Percentiles rank a stretch among this genome's conserved stretches.
These are phyloP conservation scores for Mechanitis mazaeus DNA, from an alignment of 2,888 invertebrate genomes.

Conservation along the genomic window DNA sequence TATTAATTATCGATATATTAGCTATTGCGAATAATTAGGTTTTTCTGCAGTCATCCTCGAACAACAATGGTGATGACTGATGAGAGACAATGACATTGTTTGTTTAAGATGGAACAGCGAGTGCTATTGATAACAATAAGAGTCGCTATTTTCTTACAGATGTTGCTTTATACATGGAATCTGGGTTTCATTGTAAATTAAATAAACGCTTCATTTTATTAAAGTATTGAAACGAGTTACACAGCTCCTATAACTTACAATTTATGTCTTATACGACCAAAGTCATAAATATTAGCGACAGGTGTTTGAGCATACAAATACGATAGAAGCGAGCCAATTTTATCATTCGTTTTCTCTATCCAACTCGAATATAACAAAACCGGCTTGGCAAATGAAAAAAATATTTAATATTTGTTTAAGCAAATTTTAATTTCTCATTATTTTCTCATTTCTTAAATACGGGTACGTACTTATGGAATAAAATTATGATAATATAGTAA, in stretches of 20 bases:
- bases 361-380: constrained; percentile 53
- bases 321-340: constrained; percentile 41
- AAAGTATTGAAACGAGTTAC: constrained; percentile 36
- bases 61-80: constrained; percentile 50
- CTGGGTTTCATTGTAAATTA: constrained; percentile 1
- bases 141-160: constrained; percentile 20
- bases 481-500: too few species aligned
- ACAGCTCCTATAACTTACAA: constrained; percentile 19
- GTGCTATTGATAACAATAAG: constrained; percentile 60
- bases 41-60: constrained; percentile 37
- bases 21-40: constrained; percentile 25
- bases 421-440: constrained; percentile 42
- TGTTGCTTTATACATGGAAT: constrained; percentile 11
- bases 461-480: too few species aligned
- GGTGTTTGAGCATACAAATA: constrained; percentile 59
- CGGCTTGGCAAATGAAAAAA: constrained; percentile 55
- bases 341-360: constrained; percentile 57
- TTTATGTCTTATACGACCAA: background rate
- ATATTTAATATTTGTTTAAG: constrained; percentile 64
- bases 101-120: constrained; percentile 54
- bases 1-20: constrained; percentile 3
- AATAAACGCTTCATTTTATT: constrained; percentile 30
- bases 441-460: constrained; percentile 45
- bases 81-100: constrained; percentile 58
- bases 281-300: constrained; percentile 45